Conservation (phyloP, 2,797 vertebrate species). For the Squalus acanthias region DNA sequence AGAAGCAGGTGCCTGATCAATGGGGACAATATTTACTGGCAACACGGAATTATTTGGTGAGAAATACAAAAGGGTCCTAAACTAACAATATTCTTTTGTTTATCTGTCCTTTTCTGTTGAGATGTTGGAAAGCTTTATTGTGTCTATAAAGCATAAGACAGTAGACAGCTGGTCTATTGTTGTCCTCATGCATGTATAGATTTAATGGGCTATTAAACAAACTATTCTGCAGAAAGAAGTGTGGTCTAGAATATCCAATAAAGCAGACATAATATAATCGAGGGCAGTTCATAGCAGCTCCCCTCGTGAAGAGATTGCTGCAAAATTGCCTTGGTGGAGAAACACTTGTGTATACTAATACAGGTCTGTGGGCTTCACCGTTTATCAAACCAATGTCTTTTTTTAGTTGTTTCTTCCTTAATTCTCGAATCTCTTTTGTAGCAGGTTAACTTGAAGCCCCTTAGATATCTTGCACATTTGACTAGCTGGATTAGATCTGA, state of each 20-base stretch:
- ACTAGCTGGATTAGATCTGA: neutral
- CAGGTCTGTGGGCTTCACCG: neutral
- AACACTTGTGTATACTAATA: neutral
- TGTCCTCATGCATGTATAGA: conserved; percentile 66
- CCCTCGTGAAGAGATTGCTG: neutral
- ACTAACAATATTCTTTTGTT: conserved; percentile 43
- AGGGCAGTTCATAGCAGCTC: neutral
- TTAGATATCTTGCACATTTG: neutral
- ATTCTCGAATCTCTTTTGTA: neutral
- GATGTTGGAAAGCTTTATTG: conserved; percentile 57
- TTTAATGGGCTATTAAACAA: conserved; percentile 72
- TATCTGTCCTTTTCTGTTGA: conserved; percentile 61
- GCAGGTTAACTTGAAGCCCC: neutral
- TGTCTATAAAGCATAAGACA: conserved; percentile 65
- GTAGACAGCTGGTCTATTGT: conserved; percentile 74
- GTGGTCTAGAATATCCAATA: conserved; percentile 46
- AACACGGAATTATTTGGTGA: conserved; percentile 10
- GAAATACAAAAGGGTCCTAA: conserved; percentile 17
- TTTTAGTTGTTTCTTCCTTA: neutral
- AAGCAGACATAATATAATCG: conserved; percentile 38
- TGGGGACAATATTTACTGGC: conserved; percentile 14
- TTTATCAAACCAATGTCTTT: neutral
- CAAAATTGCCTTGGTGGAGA: neutral
- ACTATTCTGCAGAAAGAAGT: conserved; percentile 61
- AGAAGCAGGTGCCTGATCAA: conserved; percentile 56